Conservation (phyloP, 2,888 invertebrate species). For the Andrena fulva region DNA sequence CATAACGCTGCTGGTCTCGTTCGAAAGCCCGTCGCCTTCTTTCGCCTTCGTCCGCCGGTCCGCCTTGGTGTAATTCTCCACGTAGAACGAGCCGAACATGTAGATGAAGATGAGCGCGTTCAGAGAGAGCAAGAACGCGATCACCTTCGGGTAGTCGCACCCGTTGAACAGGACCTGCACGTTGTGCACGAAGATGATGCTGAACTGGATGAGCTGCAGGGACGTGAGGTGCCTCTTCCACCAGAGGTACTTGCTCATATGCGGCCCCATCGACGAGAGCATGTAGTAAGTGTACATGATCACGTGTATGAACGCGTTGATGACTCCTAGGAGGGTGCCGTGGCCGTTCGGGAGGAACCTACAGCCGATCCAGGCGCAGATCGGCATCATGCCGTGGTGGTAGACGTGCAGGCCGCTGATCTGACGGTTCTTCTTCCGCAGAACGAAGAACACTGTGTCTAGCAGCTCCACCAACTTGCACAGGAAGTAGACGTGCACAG, state of each 20-base stretch:
- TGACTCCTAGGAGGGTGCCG: constrained; percentile 93
- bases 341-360: constrained; percentile 94
- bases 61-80: constrained; percentile 87
- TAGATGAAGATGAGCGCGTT: constrained; percentile 91
- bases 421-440: constrained; percentile 95
- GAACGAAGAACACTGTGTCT: constrained; percentile 94
- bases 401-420: constrained; percentile 95
- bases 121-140: constrained; percentile 88
- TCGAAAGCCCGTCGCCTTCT: no score
- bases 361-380: constrained; percentile 92
- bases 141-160: constrained; percentile 88
- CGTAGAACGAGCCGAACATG: constrained; percentile 92
- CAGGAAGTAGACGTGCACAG: constrained; percentile 88
- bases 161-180: constrained; percentile 87
- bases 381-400: constrained; percentile 93
- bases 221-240: constrained; percentile 97
- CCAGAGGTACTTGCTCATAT: constrained; percentile 95
- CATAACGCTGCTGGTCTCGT: not conserved
- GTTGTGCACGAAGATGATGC: constrained; percentile 91
- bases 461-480: constrained; percentile 92
- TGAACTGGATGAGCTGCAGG: constrained; percentile 94
- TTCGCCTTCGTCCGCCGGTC: not conserved
- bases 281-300: constrained; percentile 97
- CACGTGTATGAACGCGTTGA: constrained; percentile 96
- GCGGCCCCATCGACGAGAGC: constrained; percentile 94